phyloP scores from a whole-genome alignment of 2,113 vertebrate species.

The Blennius ocellaris region DNA sequence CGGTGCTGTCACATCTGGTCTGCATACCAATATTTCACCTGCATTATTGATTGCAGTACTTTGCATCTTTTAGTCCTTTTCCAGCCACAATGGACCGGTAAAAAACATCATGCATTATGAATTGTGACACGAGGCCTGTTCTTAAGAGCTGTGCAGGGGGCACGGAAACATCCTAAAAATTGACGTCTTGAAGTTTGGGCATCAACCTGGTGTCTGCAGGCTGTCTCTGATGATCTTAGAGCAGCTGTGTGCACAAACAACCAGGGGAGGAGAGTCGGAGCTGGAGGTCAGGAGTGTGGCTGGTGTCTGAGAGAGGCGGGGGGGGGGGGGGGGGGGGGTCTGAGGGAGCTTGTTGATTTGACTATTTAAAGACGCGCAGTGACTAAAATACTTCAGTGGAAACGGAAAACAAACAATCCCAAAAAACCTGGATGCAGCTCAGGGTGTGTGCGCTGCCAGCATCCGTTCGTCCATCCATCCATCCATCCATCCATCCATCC shows the following conservation, averaged over 20 bases:
- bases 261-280: neutral
- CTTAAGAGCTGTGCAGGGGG: slow-evolving; percentile 34
- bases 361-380: too few species aligned
- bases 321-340: neutral
- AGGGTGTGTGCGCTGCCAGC: too few species aligned
- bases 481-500: too few species aligned
- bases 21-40: slow-evolving; percentile 66
- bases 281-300: neutral
- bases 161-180: slow-evolving; percentile 46
- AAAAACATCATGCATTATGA: slow-evolving; percentile 64
- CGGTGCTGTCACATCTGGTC: slow-evolving; percentile 62
- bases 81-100: slow-evolving; percentile 46
- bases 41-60: slow-evolving; percentile 73
- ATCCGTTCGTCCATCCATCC: too few species aligned
- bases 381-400: too few species aligned
- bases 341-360: neutral
- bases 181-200: slow-evolving; percentile 20
- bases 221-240: neutral
- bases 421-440: too few species aligned
- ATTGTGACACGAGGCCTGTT: slow-evolving; percentile 48
- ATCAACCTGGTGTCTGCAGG: slow-evolving; percentile 9
- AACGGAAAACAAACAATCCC: too few species aligned
- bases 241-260: slow-evolving; percentile 28
- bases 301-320: neutral
- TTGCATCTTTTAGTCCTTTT: slow-evolving; percentile 48